Percentiles rank a stretch among this genome's conserved stretches.
phyloP scores from a whole-genome alignment of 2,113 vertebrate genomes.

The Siniperca knerii region DNA sequence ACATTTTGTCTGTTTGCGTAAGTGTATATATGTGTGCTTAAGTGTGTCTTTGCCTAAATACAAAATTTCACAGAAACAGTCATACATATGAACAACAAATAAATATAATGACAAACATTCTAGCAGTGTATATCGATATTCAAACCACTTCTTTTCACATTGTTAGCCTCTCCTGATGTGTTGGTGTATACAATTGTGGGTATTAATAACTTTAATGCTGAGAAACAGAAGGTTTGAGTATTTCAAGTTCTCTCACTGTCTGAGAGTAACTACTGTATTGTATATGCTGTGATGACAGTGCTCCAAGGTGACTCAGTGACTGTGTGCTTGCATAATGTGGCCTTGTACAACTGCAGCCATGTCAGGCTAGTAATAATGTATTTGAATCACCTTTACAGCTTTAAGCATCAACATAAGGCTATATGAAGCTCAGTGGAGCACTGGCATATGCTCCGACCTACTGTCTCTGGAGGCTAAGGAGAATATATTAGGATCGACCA shows the following conservation, averaged over 20 bases:
- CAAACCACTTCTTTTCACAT: neutral
- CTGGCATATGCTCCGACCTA: constrained; percentile 47
- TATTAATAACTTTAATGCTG: neutral
- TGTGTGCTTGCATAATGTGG: constrained; percentile 49
- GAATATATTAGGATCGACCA: constrained; percentile 39
- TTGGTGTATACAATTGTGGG: neutral
- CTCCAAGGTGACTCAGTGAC: constrained; percentile 56
- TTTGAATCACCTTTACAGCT: constrained; percentile 58
- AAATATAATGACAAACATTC: neutral
- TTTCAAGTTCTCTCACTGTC: constrained; percentile 7
- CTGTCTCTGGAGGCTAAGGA: constrained; percentile 25
- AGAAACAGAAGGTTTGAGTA: neutral
- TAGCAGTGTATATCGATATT: neutral
- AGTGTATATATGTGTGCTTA: neutral
- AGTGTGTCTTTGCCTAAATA: neutral
- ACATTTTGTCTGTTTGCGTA: neutral
- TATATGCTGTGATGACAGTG: constrained; percentile 1
- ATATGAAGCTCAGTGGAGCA: constrained; percentile 43
- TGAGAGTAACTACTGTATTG: constrained; percentile 18
- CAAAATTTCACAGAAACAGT: neutral
- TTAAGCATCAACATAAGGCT: constrained; percentile 53
- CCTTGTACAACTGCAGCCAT: constrained; percentile 34
- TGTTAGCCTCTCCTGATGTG: neutral
- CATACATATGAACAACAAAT: neutral
- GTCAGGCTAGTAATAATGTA: constrained; percentile 45